Evolutionary conservation across 2,888 invertebrate genomes (phyloP).

Genomic region (Crioceris asparagi): DNA sequence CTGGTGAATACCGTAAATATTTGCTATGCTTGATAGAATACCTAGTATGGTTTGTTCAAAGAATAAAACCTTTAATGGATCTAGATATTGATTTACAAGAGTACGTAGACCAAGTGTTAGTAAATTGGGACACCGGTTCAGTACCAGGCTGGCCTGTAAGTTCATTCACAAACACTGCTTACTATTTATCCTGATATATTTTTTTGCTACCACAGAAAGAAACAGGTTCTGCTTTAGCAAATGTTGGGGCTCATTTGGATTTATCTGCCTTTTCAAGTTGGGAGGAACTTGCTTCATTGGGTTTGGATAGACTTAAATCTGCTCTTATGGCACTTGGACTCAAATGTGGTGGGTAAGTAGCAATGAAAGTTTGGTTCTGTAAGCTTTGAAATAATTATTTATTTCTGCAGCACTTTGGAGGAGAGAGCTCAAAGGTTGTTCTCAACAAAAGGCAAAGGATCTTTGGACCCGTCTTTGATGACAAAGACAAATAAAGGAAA

Average conservation of each 20-base stretch:
- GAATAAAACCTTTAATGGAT: constrained; percentile 81
- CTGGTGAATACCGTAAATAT: constrained; percentile 79
- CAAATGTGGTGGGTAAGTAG: constrained; percentile 84
- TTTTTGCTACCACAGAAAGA: constrained; percentile 57
- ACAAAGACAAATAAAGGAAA: constrained; percentile 80
- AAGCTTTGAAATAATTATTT: background rate
- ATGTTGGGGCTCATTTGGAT: constrained; percentile 94
- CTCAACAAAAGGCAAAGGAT: constrained; percentile 89
- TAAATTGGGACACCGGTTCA: constrained; percentile 78
- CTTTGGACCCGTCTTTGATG: constrained; percentile 81
- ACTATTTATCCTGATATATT: background rate
- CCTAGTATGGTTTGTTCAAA: constrained; percentile 66
- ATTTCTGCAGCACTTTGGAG: constrained; percentile 62
- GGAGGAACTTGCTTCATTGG: constrained; percentile 94
- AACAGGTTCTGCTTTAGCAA: constrained; percentile 82
- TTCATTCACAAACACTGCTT: constrained; percentile 9
- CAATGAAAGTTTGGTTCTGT: background rate
- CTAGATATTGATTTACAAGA: constrained; percentile 67
- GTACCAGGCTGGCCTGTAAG: constrained; percentile 91
- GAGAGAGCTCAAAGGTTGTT: constrained; percentile 95
- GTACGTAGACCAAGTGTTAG: constrained; percentile 69
- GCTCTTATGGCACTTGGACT: constrained; percentile 92
- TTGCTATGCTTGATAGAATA: constrained; percentile 75
- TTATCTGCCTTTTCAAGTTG: constrained; percentile 96
- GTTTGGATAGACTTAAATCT: constrained; percentile 93